phyloP scores from a whole-genome alignment of 2,113 vertebrate genomes.

The Triplophysa siluroides region DNA sequence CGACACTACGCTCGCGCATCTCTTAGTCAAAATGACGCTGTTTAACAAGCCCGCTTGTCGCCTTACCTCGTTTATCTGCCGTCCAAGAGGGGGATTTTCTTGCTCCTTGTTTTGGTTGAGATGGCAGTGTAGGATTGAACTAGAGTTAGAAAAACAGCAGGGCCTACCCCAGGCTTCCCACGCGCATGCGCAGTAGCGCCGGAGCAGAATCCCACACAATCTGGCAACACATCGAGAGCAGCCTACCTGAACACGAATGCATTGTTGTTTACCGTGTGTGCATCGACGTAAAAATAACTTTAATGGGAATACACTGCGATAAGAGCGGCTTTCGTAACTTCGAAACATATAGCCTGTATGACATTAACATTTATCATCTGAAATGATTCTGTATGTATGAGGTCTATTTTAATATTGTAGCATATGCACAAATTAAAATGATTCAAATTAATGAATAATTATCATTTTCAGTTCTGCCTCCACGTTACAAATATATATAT shows the following conservation, averaged over 20 bases:
- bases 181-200: conserved; percentile 50
- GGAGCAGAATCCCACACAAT: conserved; percentile 47
- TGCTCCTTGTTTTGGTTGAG: conserved; percentile 64
- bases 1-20: too few species aligned
- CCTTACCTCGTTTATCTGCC: conserved; percentile 43
- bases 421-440: too few species aligned
- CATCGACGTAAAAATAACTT: background rate
- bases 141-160: conserved; percentile 63
- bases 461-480: too few species aligned
- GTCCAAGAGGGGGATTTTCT: conserved; percentile 43
- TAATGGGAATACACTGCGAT: too few species aligned
- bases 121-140: conserved; percentile 65
- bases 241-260: background rate
- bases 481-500: too few species aligned
- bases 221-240: conserved; percentile 31
- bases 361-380: too few species aligned
- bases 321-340: too few species aligned
- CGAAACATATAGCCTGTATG: too few species aligned
- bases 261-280: background rate
- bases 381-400: too few species aligned
- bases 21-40: background rate
- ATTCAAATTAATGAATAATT: too few species aligned
- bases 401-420: too few species aligned
- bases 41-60: background rate
- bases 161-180: conserved; percentile 57